phyloP scores from a whole-genome alignment of 2,888 invertebrate genomes.

The Lasioglossum oenotherae region DNA sequence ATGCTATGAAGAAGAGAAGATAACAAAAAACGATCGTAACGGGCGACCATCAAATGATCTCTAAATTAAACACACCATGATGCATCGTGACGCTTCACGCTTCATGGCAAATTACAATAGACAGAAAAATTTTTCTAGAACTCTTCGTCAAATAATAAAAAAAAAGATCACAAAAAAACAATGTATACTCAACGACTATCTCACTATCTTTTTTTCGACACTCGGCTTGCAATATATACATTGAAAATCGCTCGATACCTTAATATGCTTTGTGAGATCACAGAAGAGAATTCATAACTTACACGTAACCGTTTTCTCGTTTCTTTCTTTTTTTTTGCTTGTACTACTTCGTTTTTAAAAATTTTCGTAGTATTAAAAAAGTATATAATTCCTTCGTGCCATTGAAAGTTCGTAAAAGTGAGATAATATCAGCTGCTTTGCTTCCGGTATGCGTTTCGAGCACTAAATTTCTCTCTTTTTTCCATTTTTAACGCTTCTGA shows the following conservation, averaged over 20 bases:
- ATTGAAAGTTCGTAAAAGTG: constrained; percentile 13
- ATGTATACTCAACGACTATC: constrained; percentile 11
- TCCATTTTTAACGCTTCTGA: background rate
- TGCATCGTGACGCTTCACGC: constrained; percentile 11
- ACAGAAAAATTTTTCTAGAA: background rate
- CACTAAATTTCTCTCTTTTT: constrained; percentile 19
- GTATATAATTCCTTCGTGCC: constrained; percentile 20
- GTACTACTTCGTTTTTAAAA: constrained; percentile 27
- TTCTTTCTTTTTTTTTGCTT: constrained; percentile 8
- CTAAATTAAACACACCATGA: constrained; percentile 15
- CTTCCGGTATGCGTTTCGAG: constrained; percentile 24
- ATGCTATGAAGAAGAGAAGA: constrained; percentile 45
- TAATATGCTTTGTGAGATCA: constrained; percentile 34
- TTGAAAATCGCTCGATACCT: background rate
- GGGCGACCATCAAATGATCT: background rate
- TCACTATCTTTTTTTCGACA: constrained; percentile 4
- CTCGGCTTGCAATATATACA: constrained; percentile 17
- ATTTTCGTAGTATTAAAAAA: constrained; percentile 20
- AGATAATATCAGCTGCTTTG: constrained; percentile 22
- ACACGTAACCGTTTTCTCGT: constrained; percentile 11
- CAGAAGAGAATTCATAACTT: constrained; percentile 35
- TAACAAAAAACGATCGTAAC: constrained; percentile 29
- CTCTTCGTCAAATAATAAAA: constrained; percentile 15
- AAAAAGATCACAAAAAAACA: background rate
- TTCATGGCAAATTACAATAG: background rate